Percentiles rank a stretch among this genome's conserved stretches.
These are phyloP conservation scores for Hippocampus guttulatus DNA, from an alignment of 2,113 vertebrate species.

Conservation along the genomic window DNA sequence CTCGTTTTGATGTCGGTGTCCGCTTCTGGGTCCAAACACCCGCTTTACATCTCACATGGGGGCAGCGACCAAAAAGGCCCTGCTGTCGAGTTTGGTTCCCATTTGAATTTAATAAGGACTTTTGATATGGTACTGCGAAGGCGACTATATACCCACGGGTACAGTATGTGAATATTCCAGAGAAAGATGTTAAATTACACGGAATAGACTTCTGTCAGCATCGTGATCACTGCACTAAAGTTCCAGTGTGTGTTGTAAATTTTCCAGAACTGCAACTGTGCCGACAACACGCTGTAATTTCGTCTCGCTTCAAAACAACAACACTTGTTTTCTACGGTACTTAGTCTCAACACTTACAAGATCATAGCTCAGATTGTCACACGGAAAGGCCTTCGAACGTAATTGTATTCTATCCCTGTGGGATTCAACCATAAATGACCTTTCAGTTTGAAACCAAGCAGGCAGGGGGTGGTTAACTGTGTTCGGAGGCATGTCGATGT, in stretches of 20 bases:
- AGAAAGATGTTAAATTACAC: neutral
- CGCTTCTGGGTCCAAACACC: no score
- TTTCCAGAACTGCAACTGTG: constrained; percentile 21
- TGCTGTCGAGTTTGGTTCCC: neutral
- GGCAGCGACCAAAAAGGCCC: neutral
- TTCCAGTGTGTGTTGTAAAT: constrained; percentile 26
- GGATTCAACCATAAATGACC: constrained; percentile 34
- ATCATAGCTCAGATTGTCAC: constrained; percentile 16
- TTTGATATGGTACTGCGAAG: neutral
- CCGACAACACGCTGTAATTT: constrained; percentile 21
- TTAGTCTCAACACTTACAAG: constrained; percentile 12
- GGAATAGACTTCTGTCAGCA: constrained; percentile 1
- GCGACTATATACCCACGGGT: neutral
- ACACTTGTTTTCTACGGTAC: constrained; percentile 12
- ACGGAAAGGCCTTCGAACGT: constrained; percentile 21
- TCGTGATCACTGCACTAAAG: constrained; percentile 23
- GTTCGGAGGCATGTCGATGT: constrained; percentile 38
- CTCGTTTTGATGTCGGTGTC: no score
- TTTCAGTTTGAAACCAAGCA: constrained; percentile 43
- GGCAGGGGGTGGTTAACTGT: constrained; percentile 43
- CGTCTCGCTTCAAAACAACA: constrained; percentile 13
- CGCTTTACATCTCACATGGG: neutral
- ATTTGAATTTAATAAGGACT: neutral
- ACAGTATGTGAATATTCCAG: neutral
- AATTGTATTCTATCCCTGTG: constrained; percentile 13